phyloP scores from a whole-genome alignment of 2,888 invertebrate species.

The Nineta flava region DNA sequence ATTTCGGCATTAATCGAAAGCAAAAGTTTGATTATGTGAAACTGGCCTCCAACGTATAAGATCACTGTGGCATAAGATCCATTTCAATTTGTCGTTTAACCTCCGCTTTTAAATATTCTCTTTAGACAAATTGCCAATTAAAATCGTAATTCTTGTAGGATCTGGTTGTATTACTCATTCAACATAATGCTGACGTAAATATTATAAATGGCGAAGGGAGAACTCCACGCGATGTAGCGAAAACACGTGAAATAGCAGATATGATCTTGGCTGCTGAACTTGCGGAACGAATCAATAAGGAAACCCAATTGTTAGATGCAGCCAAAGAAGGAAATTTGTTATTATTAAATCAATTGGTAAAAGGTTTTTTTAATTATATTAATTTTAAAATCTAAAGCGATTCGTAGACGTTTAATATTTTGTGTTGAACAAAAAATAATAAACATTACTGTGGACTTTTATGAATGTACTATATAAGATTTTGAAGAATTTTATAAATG shows the following conservation, averaged over 20 bases:
- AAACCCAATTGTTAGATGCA: constrained; percentile 38
- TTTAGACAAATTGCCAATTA: too few species aligned
- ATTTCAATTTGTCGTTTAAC: too few species aligned
- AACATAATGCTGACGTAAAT: constrained; percentile 43
- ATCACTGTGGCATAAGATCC: too few species aligned
- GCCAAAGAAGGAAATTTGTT: constrained; percentile 42
- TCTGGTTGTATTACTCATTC: constrained; percentile 40
- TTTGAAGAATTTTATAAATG: too few species aligned
- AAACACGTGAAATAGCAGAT: constrained; percentile 33
- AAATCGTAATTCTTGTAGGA: constrained; percentile 31
- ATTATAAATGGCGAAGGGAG: constrained; percentile 48
- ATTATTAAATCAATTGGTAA: constrained; percentile 38
- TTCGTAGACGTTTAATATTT: neutral
- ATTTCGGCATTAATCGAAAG: too few species aligned
- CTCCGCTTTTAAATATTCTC: too few species aligned
- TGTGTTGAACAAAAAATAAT: too few species aligned
- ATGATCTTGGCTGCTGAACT: constrained; percentile 42
- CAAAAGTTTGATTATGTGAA: too few species aligned
- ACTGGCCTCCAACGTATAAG: too few species aligned
- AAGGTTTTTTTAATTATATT: constrained; percentile 6
- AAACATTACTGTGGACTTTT: too few species aligned
- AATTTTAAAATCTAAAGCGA: neutral
- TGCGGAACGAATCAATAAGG: constrained; percentile 36
- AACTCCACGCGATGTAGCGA: constrained; percentile 38
- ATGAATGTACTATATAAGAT: too few species aligned